A percentile compares a stretch with the other conserved stretches of the same genome.
Conservation (phyloP, 2,797 vertebrate species). For the Spatula versicolor region DNA sequence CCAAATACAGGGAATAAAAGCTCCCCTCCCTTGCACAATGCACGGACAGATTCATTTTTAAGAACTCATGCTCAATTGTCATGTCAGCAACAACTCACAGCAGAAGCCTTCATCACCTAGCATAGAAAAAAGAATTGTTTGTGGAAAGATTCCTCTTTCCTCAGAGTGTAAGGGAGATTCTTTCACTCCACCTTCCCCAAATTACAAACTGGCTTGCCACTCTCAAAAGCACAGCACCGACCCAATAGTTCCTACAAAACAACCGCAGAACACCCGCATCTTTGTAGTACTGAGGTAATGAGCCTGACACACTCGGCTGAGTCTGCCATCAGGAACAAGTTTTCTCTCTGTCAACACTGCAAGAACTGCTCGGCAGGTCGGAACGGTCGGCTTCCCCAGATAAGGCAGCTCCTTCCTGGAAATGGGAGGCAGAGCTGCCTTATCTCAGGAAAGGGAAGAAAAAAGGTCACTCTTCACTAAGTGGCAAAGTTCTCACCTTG, state of each 20-base stretch:
- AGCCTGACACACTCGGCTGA: conserved; percentile 6
- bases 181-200: background rate
- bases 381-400: conserved; percentile 19
- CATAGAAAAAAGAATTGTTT: background rate
- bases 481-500: conserved; percentile 43
- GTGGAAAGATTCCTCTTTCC: background rate
- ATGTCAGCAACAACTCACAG: background rate
- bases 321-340: background rate
- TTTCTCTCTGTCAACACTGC: background rate
- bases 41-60: background rate
- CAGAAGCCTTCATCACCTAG: background rate
- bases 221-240: background rate
- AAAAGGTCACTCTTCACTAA: conserved; percentile 60
- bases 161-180: background rate
- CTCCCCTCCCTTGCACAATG: background rate
- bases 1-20: background rate
- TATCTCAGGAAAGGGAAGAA: conserved; percentile 36
- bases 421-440: conserved; percentile 31
- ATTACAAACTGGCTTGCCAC: background rate
- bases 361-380: background rate
- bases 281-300: background rate
- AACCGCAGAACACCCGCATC: conserved; percentile 1
- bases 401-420: conserved; percentile 43
- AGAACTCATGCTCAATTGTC: background rate
- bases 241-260: background rate